These are phyloP conservation scores for Leptocoma aspasia DNA, from an alignment of 2,113 vertebrate species.

Conservation along the genomic window DNA sequence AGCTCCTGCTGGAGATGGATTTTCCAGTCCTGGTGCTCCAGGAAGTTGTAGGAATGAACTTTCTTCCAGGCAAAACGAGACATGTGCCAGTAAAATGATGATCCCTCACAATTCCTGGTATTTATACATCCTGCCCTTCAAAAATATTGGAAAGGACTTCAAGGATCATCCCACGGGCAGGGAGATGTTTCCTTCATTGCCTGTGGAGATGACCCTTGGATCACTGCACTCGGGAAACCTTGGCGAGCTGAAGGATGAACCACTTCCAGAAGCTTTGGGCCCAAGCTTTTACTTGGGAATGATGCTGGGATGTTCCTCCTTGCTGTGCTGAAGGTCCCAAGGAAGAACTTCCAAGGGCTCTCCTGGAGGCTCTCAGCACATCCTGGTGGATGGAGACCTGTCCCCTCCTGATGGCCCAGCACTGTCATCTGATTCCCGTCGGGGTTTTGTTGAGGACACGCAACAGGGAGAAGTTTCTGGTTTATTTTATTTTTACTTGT, in stretches of 20 bases:
- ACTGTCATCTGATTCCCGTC: neutral
- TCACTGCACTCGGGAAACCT: neutral
- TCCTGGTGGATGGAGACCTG: neutral
- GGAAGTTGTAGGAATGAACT: neutral
- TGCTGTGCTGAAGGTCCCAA: neutral
- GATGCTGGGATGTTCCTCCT: neutral
- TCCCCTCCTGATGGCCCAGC: neutral
- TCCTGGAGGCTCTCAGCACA: neutral
- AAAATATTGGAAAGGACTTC: neutral
- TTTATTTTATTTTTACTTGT: neutral
- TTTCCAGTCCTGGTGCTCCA: neutral
- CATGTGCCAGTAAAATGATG: neutral
- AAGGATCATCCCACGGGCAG: neutral
- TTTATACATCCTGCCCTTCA: neutral
- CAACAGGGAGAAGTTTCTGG: neutral
- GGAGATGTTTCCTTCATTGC: neutral
- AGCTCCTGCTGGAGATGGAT: neutral
- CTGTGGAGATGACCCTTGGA: neutral
- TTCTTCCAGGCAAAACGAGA: neutral
- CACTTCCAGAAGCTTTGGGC: neutral
- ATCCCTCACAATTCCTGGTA: neutral
- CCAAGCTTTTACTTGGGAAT: neutral
- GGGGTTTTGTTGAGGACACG: neutral
- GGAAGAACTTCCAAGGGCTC: neutral
- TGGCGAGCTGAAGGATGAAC: neutral